Evolutionary conservation across 2,797 vertebrate genomes (phyloP), one percentile per base, ranked within the genome.

Genomic region (Diplodus puntazzo): DNA sequence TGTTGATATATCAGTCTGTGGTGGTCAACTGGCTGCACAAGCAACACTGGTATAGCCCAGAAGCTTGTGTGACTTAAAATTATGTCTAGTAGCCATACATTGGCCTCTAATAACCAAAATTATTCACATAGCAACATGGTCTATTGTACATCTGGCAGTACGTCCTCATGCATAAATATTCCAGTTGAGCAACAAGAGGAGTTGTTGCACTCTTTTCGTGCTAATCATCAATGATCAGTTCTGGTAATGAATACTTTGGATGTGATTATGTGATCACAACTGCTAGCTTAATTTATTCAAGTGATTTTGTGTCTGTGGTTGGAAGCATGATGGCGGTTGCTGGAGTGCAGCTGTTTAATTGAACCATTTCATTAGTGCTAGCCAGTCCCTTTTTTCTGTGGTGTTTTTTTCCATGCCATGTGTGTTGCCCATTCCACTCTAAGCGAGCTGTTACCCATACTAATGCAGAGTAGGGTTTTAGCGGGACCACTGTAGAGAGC

Each of bases 391-490:
- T 49, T 58, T 52, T 34, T 57, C 52, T 17, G 3, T 71, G 52
- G 27, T 0, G 10, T 79, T 80, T 79, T 80, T 79, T 12, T 83
- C 76, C 62, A n/a, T 45, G 73, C 58, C 49, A 25, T 83, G 66
- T 49, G 57, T 74, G 66, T 82, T 50, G 62, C 81, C 62, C 69
- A 0, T 72, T 69, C 69, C 67, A 17, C 48, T 75, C 65, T 11
- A 57, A 39, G 79, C 13, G 43, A 83, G 60, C 67, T 11, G 61
- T 63, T 81, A 14, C 48, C 69, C 89, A 90, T 86, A 77, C 80
- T 81, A 86, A 91, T 88, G 79, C 55, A n/a, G 75, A 65, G 73
- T 25, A 62, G 74, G 80, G 53, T 77, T 81, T 87, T 65, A 88
- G 84, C 34, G 27, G 80, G 83, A 49, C 78, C 64, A 27, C 73